Evolutionary conservation across 2,113 vertebrate species (phyloP).

Genomic region (Opisthocomus hoazin): DNA sequence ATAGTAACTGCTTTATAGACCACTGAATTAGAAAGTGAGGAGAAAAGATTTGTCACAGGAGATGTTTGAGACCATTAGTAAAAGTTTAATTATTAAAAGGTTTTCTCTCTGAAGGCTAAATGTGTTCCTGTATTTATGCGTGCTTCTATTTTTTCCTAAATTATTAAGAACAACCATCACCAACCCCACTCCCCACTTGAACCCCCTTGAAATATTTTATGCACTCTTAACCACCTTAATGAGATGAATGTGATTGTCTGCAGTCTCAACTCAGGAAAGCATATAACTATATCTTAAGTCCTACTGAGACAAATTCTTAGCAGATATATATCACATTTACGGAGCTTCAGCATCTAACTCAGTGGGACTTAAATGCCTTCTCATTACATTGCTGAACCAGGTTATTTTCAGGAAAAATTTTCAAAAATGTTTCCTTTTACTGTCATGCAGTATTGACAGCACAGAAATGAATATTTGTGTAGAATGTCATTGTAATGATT

Average conservation of each 20-base stretch:
- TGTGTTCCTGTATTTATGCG: background rate
- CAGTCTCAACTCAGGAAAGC: background rate
- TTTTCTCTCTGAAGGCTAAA: background rate
- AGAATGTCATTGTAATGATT: background rate
- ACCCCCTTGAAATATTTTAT: background rate
- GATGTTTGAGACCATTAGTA: conserved; percentile 9
- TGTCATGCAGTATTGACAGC: background rate
- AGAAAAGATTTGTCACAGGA: conserved; percentile 12
- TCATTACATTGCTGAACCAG: background rate
- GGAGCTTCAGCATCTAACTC: background rate
- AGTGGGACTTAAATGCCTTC: background rate
- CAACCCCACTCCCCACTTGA: background rate
- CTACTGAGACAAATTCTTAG: background rate
- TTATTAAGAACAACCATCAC: background rate
- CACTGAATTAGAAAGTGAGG: conserved; percentile 22
- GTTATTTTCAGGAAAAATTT: too few species aligned
- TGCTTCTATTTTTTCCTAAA: background rate
- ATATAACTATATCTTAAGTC: background rate
- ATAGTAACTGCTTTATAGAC: conserved; percentile 22
- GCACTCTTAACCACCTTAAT: background rate
- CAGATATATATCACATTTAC: background rate
- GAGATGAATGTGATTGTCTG: background rate
- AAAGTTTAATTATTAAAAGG: conserved; percentile 51
- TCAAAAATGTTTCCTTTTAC: background rate
- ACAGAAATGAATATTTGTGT: background rate